Evolutionary conservation across 1,140 invertebrate genomes (phyloP).

Genomic region (Diabrotica undecimpunctata): DNA sequence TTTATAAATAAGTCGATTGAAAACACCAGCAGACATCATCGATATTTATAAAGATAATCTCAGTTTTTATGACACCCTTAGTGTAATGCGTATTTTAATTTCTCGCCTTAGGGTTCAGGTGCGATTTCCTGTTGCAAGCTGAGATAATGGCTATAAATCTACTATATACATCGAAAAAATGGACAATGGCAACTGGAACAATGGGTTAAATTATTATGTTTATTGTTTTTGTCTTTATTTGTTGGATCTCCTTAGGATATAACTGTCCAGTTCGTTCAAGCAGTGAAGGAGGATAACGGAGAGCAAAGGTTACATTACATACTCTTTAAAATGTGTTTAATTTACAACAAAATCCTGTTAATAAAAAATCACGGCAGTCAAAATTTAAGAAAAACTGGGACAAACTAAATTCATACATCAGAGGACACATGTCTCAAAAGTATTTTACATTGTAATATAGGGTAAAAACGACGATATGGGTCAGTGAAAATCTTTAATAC

Average conservation of each 20-base stretch:
- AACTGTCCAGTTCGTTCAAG: neutral
- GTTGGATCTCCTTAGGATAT: constrained; percentile 9
- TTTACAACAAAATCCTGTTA: no score
- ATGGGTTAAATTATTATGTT: constrained; percentile 24
- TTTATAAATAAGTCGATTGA: neutral
- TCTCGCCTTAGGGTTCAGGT: constrained; percentile 16
- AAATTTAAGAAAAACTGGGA: no score
- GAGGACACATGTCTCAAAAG: no score
- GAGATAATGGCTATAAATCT: constrained; percentile 20
- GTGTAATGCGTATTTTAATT: constrained; percentile 16
- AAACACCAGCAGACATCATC: constrained; percentile 8
- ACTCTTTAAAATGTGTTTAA: no score
- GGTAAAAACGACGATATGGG: no score
- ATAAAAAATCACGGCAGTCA: no score
- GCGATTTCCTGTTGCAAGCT: constrained; percentile 16
- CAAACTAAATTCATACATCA: no score
- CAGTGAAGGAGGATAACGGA: no score
- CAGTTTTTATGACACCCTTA: constrained; percentile 17
- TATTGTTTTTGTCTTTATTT: constrained; percentile 27
- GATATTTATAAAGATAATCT: constrained; percentile 16
- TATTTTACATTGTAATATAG: no score
- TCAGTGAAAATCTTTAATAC: no score
- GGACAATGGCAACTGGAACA: constrained; percentile 19
- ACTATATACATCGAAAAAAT: constrained; percentile 13
- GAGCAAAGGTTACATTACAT: no score